Percentiles rank a stretch among this genome's conserved stretches.
Evolutionary conservation across 1,140 invertebrate genomes (phyloP).

Genomic region (Formica selysi): DNA sequence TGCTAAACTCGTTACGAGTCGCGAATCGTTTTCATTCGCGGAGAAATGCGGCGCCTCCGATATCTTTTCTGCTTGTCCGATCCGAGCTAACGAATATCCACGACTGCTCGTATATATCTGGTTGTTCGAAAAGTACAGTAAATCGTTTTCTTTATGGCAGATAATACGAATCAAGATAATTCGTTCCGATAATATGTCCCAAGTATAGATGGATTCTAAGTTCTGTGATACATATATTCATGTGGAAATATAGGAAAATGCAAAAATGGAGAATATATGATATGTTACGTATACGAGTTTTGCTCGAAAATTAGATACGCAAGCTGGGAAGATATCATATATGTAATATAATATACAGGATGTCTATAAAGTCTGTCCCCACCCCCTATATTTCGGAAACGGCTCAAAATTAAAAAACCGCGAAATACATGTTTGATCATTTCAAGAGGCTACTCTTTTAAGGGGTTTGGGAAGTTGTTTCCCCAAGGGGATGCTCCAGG

Average conservation of each 20-base stretch:
- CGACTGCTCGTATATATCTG: conserved; percentile 15
- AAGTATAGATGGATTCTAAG: conserved; percentile 56
- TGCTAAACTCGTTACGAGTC: conserved; percentile 4
- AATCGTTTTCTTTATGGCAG: conserved; percentile 20
- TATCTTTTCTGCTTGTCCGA: conserved; percentile 1
- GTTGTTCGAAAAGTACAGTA: not conserved
- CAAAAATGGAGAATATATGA: conserved; percentile 7
- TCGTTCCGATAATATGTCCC: conserved; percentile 67
- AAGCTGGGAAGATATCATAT: not conserved
- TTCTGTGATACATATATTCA: conserved; percentile 31
- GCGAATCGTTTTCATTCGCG: conserved; percentile 7
- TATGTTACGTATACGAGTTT: not conserved
- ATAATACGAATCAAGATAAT: conserved; percentile 68
- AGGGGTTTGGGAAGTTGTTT: too few relatives aligned
- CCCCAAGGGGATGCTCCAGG: too few relatives aligned
- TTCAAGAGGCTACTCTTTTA: too few relatives aligned
- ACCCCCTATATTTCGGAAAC: too few relatives aligned
- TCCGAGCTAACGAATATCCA: conserved; percentile 7
- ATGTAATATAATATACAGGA: too few relatives aligned
- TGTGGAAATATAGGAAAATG: conserved; percentile 5
- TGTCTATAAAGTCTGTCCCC: too few relatives aligned
- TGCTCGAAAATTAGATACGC: not conserved
- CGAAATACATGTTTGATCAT: too few relatives aligned
- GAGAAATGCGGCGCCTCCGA: not conserved
- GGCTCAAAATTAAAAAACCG: too few relatives aligned